Base-by-base conservation (phyloP, 2,888 invertebrate genomes). In the Vannuccia rotundouncinata region DNA sequence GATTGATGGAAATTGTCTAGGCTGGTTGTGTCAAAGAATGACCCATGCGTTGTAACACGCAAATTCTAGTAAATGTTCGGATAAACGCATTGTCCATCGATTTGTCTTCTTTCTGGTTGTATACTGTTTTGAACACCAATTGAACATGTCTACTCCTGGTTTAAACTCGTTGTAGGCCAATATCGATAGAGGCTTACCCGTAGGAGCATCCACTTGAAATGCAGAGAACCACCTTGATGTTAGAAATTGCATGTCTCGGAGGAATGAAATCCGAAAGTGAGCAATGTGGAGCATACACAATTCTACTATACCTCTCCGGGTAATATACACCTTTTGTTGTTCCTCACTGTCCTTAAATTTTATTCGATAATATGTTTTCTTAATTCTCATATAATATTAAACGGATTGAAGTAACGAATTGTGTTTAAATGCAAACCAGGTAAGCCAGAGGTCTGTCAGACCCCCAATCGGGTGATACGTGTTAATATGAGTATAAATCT, bases 131-230 rank as follows among this genome's bases (percentile, higher is more conserved):
- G 45, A 45, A 45, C n/a, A n/a, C n/a, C n/a, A n/a, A n/a, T n/a
- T n/a, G n/a, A n/a, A n/a, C 66, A n/a, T 66, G 25, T 66, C 66
- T 66, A 66, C 22, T 66, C 66, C 66, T 66, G 66, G 66, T 66
- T 66, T 66, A 27, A 66, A 66, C 66, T 66, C 66, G 22, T 66
- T 66, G 66, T 66, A 66, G 25, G 66, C 66, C 66, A 66, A 66
- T 66, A 66, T 66, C 66, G 66, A 66, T 66, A 66, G 66, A 66
- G 66, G 66, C 66, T 66, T 66, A 66, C 66, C 66, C 25, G 66
- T 66, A n/a, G 66, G 66, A 66, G 66, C 66, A 66, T 66, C 66
- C 66, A 66, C 66, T 66, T 66, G 66, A 66, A 66, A 66, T 66
- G 66, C 66, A 66, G 66, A 66, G 66, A 66, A 66, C 66, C 66